A percentile compares a stretch with the other conserved stretches of the same genome.
Evolutionary conservation across 2,797 vertebrate genomes (phyloP).

Genomic region (Sebastes trivittatus): DNA sequence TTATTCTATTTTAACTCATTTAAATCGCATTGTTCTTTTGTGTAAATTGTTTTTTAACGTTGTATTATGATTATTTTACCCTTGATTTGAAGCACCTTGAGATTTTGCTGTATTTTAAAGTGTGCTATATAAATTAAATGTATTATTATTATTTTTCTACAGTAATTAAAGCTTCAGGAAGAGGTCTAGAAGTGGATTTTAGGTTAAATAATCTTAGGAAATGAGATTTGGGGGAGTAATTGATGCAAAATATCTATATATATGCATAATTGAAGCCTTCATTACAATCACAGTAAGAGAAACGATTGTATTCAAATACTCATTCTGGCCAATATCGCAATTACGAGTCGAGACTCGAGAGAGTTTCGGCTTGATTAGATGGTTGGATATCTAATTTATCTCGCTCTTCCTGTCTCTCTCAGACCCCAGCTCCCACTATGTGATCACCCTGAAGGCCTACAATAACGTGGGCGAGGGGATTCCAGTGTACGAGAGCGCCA

Average conservation of each 20-base stretch:
- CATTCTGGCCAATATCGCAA: conserved; percentile 62
- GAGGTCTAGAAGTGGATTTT: not conserved
- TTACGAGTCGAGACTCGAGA: conserved; percentile 61
- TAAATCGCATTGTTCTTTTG: too few species aligned
- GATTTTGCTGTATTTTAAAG: too few species aligned
- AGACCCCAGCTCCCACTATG: conserved; percentile 98
- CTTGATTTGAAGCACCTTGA: too few species aligned
- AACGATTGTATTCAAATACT: conserved; percentile 68
- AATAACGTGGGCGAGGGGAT: conserved; percentile 98
- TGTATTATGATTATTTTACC: too few species aligned
- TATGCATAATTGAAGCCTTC: conserved; percentile 66
- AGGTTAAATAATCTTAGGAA: not conserved
- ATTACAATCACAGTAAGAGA: conserved; percentile 65
- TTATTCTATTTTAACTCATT: too few species aligned
- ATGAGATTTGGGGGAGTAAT: not conserved
- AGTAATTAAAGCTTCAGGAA: not conserved
- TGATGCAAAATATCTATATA: conserved; percentile 24
- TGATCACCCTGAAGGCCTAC: conserved; percentile 96
- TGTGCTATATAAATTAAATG: too few species aligned
- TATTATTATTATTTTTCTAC: not conserved
- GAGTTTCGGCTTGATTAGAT: conserved; percentile 72
- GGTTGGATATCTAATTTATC: conserved; percentile 49
- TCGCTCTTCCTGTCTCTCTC: conserved; percentile 21
- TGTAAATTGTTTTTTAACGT: too few species aligned
- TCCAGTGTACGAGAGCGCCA: conserved; percentile 95